Evolutionary conservation across 2,113 vertebrate species (phyloP).

Genomic region (Alligator sinensis): DNA sequence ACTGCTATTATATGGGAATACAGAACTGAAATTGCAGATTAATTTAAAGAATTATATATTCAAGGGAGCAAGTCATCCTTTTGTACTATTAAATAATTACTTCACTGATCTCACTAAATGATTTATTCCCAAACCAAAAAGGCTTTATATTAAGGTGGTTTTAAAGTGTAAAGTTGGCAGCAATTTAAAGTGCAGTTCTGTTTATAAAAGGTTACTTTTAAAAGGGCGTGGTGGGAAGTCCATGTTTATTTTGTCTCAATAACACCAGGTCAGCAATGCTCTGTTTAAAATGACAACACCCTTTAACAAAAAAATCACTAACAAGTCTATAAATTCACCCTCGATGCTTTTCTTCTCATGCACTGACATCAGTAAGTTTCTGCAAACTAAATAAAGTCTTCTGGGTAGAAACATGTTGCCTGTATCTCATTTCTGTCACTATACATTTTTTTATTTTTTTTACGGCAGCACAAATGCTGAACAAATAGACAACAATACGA

Average conservation of each 20-base stretch:
- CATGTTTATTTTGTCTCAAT: neutral
- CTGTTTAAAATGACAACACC: neutral
- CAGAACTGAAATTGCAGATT: slow-evolving; percentile 45
- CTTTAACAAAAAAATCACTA: neutral
- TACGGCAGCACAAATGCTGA: no score
- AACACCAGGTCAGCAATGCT: neutral
- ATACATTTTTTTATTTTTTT: no score
- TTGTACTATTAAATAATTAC: neutral
- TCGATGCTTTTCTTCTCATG: neutral
- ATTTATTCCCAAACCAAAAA: neutral
- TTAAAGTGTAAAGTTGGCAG: neutral
- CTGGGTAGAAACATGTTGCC: no score
- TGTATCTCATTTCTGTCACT: no score
- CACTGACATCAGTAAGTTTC: neutral
- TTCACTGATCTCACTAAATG: neutral
- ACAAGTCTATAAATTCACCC: neutral
- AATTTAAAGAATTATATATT: neutral
- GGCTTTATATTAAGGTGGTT: neutral
- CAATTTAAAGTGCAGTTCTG: neutral
- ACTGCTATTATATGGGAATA: neutral
- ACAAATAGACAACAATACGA: no score
- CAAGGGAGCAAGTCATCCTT: neutral
- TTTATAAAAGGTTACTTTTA: neutral
- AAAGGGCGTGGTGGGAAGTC: neutral
- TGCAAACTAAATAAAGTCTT: neutral